Evolutionary conservation across 2,888 invertebrate species (phyloP).

Genomic region (Ptychoptera contaminata): DNA sequence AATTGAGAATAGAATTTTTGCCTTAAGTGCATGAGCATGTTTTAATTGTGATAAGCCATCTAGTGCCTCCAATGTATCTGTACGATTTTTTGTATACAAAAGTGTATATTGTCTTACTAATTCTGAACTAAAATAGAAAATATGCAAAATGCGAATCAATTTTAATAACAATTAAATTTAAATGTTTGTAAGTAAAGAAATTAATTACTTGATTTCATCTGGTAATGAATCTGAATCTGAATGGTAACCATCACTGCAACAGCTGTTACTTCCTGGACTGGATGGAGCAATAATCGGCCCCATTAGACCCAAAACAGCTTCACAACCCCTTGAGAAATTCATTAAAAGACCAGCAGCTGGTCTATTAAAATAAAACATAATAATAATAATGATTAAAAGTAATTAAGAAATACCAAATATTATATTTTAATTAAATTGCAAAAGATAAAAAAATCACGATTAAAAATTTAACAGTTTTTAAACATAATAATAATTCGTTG

Average conservation of each 20-base stretch:
- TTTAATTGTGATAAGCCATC: constrained; percentile 64
- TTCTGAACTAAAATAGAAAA: constrained; percentile 35
- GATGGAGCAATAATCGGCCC: constrained; percentile 32
- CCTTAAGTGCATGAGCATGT: constrained; percentile 77
- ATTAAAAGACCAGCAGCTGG: constrained; percentile 55
- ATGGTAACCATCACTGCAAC: constrained; percentile 68
- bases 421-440: too few relatives aligned
- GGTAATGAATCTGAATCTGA: constrained; percentile 43
- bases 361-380: constrained; percentile 25
- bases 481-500: too few relatives aligned
- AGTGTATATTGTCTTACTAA: constrained; percentile 67
- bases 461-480: too few relatives aligned
- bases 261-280: constrained; percentile 34
- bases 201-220: constrained; percentile 26
- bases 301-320: constrained; percentile 64
- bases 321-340: constrained; percentile 60
- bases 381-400: too few relatives aligned
- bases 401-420: constrained; percentile 11
- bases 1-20: constrained; percentile 89
- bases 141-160: background rate
- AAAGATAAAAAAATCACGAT: too few relatives aligned
- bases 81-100: constrained; percentile 70
- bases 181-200: background rate
- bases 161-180: background rate
- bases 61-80: constrained; percentile 73